Evolutionary conservation across 2,888 invertebrate species (phyloP), one percentile per base, ranked within the genome.

Genomic region (Xanthia icteritia): DNA sequence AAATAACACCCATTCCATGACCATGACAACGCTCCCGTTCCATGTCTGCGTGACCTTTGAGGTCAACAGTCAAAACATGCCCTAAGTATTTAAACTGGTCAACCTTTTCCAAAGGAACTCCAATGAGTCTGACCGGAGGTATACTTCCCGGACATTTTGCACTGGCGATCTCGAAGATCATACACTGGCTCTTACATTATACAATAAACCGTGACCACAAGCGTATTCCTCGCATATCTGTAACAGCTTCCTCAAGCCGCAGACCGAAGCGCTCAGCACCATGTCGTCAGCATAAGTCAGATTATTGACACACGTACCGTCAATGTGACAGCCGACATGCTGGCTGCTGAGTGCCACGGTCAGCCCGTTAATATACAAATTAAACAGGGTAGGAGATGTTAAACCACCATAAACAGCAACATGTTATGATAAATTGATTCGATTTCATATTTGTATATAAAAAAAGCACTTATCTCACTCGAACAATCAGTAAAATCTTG

Each of bases 361-460:
- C 13, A 58, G 20, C 3, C 45, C 27, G 42, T 45, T 27, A 5
- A 45, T 13, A 20, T 48, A 48, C 6, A 20, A 20, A 48, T n/a
- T 65, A 23, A 65, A 65, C 2, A 65, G 42, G n/a, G 42, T 65
- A n/a, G 64, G n/a, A 42, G 64, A 65, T n/a, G 11, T 45, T 27
- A 27, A 11, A 13, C 65, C 27, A 20, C 65, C 65, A 39, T 42
- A 42, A 42, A 42, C 39, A 42, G 9, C 9, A 42, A 42, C 39
- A 9, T 42, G 39, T 9, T 42, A 42, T 42, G 9, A 9, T 42
- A 66, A 13, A 51, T 31, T 51, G 51, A 36, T 51, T 67, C 51
- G 13, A 36, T 51, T 54, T 51, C 67, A 36, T 51, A 67, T 23
- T 67, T 51, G 51, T 31, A 6, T 51, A 31, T 31, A n/a, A n/a